These are phyloP conservation scores for Stegodyphus dumicola DNA, from an alignment of 1,140 invertebrate species.

Conservation along the genomic window DNA sequence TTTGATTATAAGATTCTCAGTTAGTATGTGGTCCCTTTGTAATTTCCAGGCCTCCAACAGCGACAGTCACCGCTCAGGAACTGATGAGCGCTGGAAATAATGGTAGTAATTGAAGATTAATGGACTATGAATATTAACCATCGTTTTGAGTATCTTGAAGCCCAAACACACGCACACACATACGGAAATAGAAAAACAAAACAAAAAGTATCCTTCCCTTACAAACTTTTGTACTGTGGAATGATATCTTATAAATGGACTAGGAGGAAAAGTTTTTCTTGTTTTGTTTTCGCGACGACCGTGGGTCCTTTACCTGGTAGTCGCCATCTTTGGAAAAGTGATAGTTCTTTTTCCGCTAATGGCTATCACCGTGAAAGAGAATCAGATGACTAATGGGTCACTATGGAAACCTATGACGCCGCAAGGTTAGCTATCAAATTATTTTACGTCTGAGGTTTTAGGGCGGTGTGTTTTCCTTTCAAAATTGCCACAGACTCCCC, in stretches of 20 bases:
- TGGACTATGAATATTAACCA: slow-evolving; percentile 27
- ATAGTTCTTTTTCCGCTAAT: not conserved
- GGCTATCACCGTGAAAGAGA: not conserved
- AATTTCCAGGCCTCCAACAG: not conserved
- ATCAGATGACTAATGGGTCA: not conserved
- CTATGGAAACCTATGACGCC: not conserved
- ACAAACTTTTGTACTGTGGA: not conserved
- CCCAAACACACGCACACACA: not conserved
- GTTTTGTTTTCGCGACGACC: not conserved
- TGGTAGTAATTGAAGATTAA: slow-evolving; percentile 30
- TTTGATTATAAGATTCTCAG: too few relatives aligned
- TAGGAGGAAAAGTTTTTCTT: not conserved
- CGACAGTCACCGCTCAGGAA: not conserved
- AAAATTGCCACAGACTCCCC: too few relatives aligned
- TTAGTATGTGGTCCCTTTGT: too few relatives aligned
- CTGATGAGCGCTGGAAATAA: slow-evolving; percentile 12
- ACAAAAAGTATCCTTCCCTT: not conserved
- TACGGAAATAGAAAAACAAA: not conserved
- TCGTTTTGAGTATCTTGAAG: not conserved
- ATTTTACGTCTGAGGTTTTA: too few relatives aligned
- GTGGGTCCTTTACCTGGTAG: not conserved
- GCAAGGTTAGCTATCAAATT: too few relatives aligned
- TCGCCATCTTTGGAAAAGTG: not conserved
- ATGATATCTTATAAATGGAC: too few relatives aligned
- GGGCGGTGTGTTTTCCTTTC: too few relatives aligned